Evolutionary conservation across 2,113 vertebrate species (phyloP), one percentile per base, ranked within the genome.

Genomic region (Nestor notabilis): DNA sequence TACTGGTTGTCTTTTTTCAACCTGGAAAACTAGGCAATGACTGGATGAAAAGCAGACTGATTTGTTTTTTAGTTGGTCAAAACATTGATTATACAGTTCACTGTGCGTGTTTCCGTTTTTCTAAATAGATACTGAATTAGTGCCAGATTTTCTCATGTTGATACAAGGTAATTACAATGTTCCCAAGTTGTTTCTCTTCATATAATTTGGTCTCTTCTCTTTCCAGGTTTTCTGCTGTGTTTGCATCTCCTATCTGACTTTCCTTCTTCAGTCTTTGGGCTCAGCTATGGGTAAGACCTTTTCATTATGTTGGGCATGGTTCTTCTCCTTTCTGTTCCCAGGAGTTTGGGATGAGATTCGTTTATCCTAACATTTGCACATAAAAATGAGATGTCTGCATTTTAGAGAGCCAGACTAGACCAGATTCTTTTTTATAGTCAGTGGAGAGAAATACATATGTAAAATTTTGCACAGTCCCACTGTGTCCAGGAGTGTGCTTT

Each of bases 351-450:
- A 76, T 92, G 76, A 88, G 74, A 52, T 80, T 83, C 33, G 24
- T 94, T 94, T 96, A 83, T 76, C 92, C 79, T 83, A 93, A 95
- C 41, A 80, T 92, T 94, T 96, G 75, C 90, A 72, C 94, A 85
- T 95, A 72, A 93, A 95, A 96, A 93, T 92, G 79, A 90, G 78
- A 92, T 80, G 35, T 76, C 85, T 88, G 63, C 49, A 44, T 93
- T 86, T 93, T 39, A 92, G 85, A 68, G 70, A 94, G 88, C 47
- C 78, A 90, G 55, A 23, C 9, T 50, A 70, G 80, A 52, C n/a
- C 87, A 81, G 52, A 5, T 24, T 76, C 50, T 68, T 47, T 66
- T 47, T 77, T 64, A 92, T 69, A 72, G 82, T 69, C 88, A 71
- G 66, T 69, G 75, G 85, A 95, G 88, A 92, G 90, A 92, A 90